phyloP scores from a whole-genome alignment of 1,140 invertebrate species.

The Tetramorium simillimum region DNA sequence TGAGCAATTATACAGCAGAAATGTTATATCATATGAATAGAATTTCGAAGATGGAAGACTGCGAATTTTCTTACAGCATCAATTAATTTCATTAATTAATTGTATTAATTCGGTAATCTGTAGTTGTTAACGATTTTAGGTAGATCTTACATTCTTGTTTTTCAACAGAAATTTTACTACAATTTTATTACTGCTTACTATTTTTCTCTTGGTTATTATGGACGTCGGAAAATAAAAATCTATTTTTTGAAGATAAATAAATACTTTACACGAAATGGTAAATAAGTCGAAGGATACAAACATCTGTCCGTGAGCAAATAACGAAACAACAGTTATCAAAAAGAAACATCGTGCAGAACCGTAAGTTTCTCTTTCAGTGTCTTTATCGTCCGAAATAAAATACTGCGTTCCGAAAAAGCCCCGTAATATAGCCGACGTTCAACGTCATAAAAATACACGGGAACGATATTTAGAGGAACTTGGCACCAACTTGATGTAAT shows the following conservation, averaged over 20 bases:
- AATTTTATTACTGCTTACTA: background rate
- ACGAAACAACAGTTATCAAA: conserved; percentile 1
- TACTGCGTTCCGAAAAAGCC: conserved; percentile 25
- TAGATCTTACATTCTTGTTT: background rate
- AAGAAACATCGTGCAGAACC: background rate
- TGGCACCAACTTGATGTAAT: conserved; percentile 44
- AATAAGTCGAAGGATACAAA: background rate
- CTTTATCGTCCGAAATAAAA: conserved; percentile 42
- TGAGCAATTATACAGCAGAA: background rate
- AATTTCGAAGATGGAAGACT: background rate
- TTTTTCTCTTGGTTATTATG: background rate
- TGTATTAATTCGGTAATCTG: background rate
- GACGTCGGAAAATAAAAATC: background rate
- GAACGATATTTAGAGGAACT: conserved; percentile 51
- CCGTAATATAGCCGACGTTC: conserved; percentile 28
- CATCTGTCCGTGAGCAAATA: conserved; percentile 12
- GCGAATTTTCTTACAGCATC: background rate
- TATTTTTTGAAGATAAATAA: background rate
- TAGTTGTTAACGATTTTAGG: background rate
- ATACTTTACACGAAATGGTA: background rate
- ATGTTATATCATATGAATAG: background rate
- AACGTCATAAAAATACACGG: conserved; percentile 42
- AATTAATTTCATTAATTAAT: background rate
- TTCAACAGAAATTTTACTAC: background rate
- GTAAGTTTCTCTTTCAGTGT: background rate